These are phyloP conservation scores for Zaprionus kolodkinae DNA, from an alignment of 1,140 invertebrate species.

Conservation along the genomic window DNA sequence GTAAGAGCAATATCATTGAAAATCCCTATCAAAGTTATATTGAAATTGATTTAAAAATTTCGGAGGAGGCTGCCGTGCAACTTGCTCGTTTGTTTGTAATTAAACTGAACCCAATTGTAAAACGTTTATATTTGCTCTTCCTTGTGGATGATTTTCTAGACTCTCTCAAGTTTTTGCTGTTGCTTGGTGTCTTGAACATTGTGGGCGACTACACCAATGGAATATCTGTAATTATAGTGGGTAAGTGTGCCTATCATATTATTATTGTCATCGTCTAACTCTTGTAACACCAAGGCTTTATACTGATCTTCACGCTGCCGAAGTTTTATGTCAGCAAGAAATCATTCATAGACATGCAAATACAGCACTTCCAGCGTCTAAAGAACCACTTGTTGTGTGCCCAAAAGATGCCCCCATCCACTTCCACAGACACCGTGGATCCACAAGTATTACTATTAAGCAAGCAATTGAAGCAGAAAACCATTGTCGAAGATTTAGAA, in stretches of 20 bases:
- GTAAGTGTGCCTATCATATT: slow-evolving; percentile 27
- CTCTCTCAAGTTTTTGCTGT: slow-evolving; percentile 47
- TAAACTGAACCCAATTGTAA: slow-evolving; percentile 36
- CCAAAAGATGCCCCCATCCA: not conserved
- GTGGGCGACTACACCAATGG: slow-evolving; percentile 62
- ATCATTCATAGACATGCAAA: slow-evolving; percentile 31
- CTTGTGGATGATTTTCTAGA: slow-evolving; percentile 55
- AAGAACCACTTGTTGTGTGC: slow-evolving; percentile 10
- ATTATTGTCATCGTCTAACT: not conserved
- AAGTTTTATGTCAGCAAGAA: slow-evolving; percentile 59
- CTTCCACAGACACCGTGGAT: slow-evolving; percentile 19
- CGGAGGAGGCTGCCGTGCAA: slow-evolving; percentile 37
- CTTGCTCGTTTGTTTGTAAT: slow-evolving; percentile 36
- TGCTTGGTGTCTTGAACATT: slow-evolving; percentile 50
- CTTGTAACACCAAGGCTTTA: slow-evolving; percentile 20
- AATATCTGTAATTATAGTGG: slow-evolving; percentile 50
- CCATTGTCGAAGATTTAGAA: not conserved
- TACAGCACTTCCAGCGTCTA: slow-evolving; percentile 20
- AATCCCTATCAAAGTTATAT: slow-evolving; percentile 32
- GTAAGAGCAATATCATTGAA: slow-evolving; percentile 3
- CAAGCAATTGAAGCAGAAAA: not conserved
- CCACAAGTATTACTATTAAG: slow-evolving; percentile 1
- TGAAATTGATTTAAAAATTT: slow-evolving; percentile 41
- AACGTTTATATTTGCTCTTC: slow-evolving; percentile 31
- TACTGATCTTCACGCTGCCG: slow-evolving; percentile 59